phyloP scores from a whole-genome alignment of 2,888 invertebrate species.

The Notocelia uddmanniana region DNA sequence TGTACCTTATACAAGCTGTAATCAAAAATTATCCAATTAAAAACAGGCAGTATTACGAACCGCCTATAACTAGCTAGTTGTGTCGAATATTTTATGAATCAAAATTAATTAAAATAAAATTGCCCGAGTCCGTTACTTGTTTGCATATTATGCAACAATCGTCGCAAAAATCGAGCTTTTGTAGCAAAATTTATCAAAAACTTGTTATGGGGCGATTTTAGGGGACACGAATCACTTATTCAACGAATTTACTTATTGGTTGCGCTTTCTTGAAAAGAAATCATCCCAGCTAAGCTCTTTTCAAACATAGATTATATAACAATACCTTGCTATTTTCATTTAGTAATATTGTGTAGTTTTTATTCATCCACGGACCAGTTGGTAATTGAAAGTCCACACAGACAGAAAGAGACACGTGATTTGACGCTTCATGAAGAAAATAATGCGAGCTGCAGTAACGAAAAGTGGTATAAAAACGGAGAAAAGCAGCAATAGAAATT shows the following conservation, averaged over 20 bases:
- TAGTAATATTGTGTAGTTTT: not conserved
- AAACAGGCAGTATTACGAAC: no score
- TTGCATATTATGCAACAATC: no score
- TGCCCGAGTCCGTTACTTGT: no score
- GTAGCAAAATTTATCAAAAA: not conserved
- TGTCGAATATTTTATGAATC: no score
- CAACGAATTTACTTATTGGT: not conserved
- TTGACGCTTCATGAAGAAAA: constrained; percentile 21
- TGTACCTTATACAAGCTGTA: no score
- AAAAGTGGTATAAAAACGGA: constrained; percentile 1
- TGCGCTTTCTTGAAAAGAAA: not conserved
- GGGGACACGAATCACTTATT: not conserved
- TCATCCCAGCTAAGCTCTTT: not conserved
- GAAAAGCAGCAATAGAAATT: not conserved
- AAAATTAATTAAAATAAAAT: no score
- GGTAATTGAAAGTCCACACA: not conserved
- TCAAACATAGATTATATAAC: not conserved
- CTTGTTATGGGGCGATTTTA: not conserved
- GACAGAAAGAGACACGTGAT: constrained; percentile 12
- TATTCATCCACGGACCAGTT: not conserved
- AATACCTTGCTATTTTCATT: not conserved
- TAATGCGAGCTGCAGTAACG: not conserved
- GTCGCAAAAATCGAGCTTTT: not conserved
- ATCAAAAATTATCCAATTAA: no score
- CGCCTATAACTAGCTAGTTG: no score